Conservation (phyloP, 2,888 invertebrate species). For the Diaprepes abbreviatus region DNA sequence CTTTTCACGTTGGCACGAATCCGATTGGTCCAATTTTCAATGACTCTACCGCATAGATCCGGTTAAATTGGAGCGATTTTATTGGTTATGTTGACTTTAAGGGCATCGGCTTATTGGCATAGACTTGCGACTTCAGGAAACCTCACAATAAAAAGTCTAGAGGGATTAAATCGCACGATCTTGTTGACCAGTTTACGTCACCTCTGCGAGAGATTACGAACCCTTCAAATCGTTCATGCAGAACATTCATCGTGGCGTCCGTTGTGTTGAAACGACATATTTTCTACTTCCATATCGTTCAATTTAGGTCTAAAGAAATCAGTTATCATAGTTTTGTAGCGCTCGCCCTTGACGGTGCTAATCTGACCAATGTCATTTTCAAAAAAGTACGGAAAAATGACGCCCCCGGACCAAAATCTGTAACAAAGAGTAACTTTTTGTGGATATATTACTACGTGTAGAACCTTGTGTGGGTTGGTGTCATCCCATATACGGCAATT, state of each 20-base stretch:
- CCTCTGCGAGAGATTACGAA: constrained; percentile 16
- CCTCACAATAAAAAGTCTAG: background rate
- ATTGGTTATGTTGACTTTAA: too few species aligned
- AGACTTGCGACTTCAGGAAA: too few species aligned
- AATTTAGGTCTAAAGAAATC: background rate
- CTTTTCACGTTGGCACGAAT: too few species aligned
- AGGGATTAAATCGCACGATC: background rate
- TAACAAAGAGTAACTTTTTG: background rate
- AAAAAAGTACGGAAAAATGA: constrained; percentile 3
- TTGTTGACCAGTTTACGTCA: constrained; percentile 11
- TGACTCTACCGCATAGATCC: too few species aligned
- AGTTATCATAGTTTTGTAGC: background rate
- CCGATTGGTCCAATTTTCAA: too few species aligned
- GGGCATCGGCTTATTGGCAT: too few species aligned
- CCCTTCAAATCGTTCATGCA: too few species aligned
- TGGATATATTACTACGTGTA: too few species aligned
- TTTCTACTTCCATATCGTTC: background rate
- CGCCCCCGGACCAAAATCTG: background rate
- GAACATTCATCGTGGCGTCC: too few species aligned
- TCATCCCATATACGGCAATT: too few species aligned
- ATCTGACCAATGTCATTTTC: constrained; percentile 1
- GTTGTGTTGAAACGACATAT: too few species aligned
- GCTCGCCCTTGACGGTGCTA: constrained; percentile 3
- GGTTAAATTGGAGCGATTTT: constrained; percentile 59
- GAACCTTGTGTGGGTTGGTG: too few species aligned